phyloP scores from a whole-genome alignment of 2,113 vertebrate species.

The Sclerurus mexicanus region DNA sequence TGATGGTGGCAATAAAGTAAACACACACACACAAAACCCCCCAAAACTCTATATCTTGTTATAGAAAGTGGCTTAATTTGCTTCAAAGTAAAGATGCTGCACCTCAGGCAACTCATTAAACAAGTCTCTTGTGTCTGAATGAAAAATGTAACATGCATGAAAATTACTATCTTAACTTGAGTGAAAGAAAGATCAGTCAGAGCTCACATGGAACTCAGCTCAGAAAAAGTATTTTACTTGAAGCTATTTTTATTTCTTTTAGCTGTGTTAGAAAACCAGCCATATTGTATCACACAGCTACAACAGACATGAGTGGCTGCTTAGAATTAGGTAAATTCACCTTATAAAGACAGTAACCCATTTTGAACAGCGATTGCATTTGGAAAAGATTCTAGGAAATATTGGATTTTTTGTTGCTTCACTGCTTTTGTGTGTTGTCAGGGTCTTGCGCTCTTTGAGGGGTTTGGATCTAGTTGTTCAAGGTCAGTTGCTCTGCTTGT shows the following conservation, averaged over 20 bases:
- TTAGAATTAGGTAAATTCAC: not conserved
- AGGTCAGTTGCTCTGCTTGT: not conserved
- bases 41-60: not conserved
- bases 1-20: not conserved
- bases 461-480: not conserved
- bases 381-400: not conserved
- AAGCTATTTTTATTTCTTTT: not conserved
- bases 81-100: not conserved
- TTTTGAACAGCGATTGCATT: not conserved
- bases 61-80: not conserved
- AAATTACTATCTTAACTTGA: not conserved
- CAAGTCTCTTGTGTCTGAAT: not conserved
- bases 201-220: not conserved
- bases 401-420: not conserved
- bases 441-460: not conserved
- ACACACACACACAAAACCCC: not conserved
- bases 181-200: not conserved
- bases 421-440: not conserved
- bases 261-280: not conserved
- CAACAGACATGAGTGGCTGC: not conserved
- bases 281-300: not conserved
- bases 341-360: not conserved
- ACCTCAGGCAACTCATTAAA: not conserved
- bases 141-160: not conserved
- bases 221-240: not conserved